Evolutionary conservation across 2,888 invertebrate genomes (phyloP).

Genomic region (Plutella xylostella): DNA sequence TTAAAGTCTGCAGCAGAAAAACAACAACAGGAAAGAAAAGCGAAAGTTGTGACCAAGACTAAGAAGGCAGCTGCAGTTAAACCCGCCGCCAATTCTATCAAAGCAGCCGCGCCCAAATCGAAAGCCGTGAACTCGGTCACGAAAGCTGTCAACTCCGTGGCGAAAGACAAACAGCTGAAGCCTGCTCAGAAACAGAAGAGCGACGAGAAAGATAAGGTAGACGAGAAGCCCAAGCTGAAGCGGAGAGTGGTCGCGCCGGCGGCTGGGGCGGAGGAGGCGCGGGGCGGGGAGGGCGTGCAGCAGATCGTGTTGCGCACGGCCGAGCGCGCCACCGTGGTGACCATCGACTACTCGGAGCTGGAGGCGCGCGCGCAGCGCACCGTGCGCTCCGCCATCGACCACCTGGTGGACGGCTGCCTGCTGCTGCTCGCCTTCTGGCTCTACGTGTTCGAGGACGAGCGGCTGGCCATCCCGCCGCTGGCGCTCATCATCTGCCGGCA

Average conservation of each 20-base stretch:
- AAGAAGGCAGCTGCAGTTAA: slow-evolving; percentile 21
- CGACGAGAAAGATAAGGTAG: slow-evolving; percentile 23
- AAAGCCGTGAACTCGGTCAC: slow-evolving; percentile 14
- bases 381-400: slow-evolving; percentile 77
- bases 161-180: neutral
- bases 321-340: slow-evolving; percentile 56
- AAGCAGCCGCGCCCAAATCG: slow-evolving; percentile 20
- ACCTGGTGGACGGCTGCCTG: slow-evolving; percentile 79
- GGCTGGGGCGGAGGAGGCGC: slow-evolving; percentile 23
- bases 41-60: slow-evolving; percentile 26
- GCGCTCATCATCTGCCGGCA: slow-evolving; percentile 82
- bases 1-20: slow-evolving; percentile 70
- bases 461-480: slow-evolving; percentile 83
- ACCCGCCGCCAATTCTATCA: slow-evolving; percentile 20
- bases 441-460: slow-evolving; percentile 83
- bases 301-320: slow-evolving; percentile 48
- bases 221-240: neutral
- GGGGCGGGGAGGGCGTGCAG: neutral
- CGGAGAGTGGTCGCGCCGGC: neutral
- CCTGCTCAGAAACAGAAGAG: slow-evolving; percentile 12
- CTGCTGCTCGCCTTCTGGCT: slow-evolving; percentile 83
- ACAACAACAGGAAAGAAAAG: slow-evolving; percentile 42
- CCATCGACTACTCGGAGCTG: slow-evolving; percentile 65
- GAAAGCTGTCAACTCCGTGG: neutral
- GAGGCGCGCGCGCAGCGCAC: slow-evolving; percentile 74